Evolutionary conservation across 1,140 invertebrate genomes (phyloP).

Genomic region (Pseudachorutes palmiensis): DNA sequence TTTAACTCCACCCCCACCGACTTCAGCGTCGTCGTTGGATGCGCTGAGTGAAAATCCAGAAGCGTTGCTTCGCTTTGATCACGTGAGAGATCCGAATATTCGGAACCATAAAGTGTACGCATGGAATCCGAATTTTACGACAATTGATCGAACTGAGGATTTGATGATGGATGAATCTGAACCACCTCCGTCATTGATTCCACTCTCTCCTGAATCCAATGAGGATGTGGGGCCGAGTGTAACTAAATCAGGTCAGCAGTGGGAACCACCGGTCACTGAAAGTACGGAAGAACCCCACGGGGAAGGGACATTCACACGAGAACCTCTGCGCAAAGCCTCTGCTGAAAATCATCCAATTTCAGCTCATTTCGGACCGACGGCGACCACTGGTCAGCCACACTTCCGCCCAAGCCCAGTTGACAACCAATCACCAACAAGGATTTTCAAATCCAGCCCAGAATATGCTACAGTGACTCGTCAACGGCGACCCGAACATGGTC

Average conservation of each 20-base stretch:
- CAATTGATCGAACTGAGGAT: conserved; percentile 35
- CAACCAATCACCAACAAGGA: neutral
- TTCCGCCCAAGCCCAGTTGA: neutral
- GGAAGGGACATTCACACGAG: neutral
- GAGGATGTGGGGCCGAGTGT: neutral
- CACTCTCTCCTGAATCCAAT: neutral
- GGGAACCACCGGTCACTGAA: neutral
- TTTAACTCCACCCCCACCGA: no score
- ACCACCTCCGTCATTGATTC: neutral
- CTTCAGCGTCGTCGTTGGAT: neutral
- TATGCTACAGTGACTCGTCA: conserved; percentile 31
- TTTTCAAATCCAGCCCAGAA: conserved; percentile 21
- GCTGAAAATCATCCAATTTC: neutral
- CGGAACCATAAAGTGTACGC: conserved; percentile 34
- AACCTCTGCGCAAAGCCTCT: neutral
- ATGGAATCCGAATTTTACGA: conserved; percentile 32
- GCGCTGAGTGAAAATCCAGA: neutral
- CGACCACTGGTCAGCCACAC: neutral
- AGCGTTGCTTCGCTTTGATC: neutral
- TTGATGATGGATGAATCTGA: conserved; percentile 33
- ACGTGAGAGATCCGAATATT: conserved; percentile 33
- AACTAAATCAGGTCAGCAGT: neutral
- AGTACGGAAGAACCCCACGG: conserved; percentile 16
- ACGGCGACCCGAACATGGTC: no score
- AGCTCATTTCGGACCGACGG: neutral